phyloP scores from a whole-genome alignment of 2,888 invertebrate species.

The Polylopha cassiicola region DNA sequence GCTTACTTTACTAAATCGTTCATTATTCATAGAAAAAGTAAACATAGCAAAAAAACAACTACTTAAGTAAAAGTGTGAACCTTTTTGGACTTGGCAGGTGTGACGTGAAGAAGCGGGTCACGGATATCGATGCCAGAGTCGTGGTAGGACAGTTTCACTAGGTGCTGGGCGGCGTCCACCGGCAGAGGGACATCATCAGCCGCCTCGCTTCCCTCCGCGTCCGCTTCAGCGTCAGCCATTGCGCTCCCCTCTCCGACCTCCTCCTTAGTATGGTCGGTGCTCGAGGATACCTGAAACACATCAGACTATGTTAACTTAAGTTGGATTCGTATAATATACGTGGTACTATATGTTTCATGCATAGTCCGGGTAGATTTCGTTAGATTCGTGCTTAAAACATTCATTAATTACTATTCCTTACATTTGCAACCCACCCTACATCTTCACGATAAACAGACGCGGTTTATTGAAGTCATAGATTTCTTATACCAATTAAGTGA shows the following conservation, averaged over 20 bases:
- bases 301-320: no score
- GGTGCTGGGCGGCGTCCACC: slow-evolving; percentile 74
- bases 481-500: no score
- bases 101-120: slow-evolving; percentile 82
- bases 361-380: not conserved
- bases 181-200: slow-evolving; percentile 72
- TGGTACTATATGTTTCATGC: not conserved
- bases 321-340: no score
- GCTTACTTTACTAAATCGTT: no score
- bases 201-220: slow-evolving; percentile 70
- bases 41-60: not conserved
- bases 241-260: slow-evolving; percentile 47
- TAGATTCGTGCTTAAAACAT: not conserved
- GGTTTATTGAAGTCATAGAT: no score
- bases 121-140: slow-evolving; percentile 94
- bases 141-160: slow-evolving; percentile 90
- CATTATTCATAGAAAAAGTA: no score
- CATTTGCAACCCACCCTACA: no score
- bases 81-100: slow-evolving; percentile 81
- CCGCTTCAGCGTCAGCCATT: slow-evolving; percentile 51
- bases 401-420: no score
- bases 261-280: slow-evolving; percentile 56
- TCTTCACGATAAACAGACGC: no score
- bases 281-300: slow-evolving; percentile 55
- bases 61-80: slow-evolving; percentile 39